Base-by-base conservation (phyloP, 1,140 invertebrate genomes). In the Globodera rostochiensis region DNA sequence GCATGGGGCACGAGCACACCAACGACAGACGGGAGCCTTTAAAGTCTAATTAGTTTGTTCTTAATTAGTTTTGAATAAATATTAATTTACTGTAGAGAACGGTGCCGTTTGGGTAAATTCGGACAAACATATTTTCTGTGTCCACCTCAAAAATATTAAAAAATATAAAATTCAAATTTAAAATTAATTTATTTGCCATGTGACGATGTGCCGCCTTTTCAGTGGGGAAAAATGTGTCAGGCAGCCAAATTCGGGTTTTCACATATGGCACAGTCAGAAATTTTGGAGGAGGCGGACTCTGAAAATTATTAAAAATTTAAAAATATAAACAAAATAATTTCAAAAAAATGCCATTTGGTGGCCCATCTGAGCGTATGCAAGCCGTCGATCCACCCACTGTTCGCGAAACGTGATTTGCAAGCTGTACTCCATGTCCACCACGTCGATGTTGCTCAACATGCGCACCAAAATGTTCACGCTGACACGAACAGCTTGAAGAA, bases 371-470 rank as follows among this genome's bases (percentile, higher is more conserved):
- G 95, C 93, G 91, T 95, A 96, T 88, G 93, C 93, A 67, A 97
- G 92, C 87, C 95, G 92, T 89, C 95, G 94, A 91, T 97, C 95
- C 89, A 94, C 91, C 95, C 95, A 97, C 91, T 96, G 94, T 91
- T 96, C 95, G 90, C 95, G 93, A 91, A 97, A 96, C 84, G 95
- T 96, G 89, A 96, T 92, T 91, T 96, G 95, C 36, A 86, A 87
- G n/a, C 76, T 74, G n/a, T 21, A 90, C 82, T 90, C 90, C 95
- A 96, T 96, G 93, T 95, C 95, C 92, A 95, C 95, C 94, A 96
- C 95, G 92, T 96, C 94, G 93, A 96, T 96, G 94, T 96, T 95
- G 93, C 94, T 95, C 93, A 97, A 96, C 92, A 95, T 96, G 88
- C 95, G 94, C 84, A 97, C 93, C 92, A 93, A 95, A 92, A 96